These are phyloP conservation scores for Spatulosminthurus flaviceps DNA, from an alignment of 2,888 invertebrate species.

Conservation along the genomic window DNA sequence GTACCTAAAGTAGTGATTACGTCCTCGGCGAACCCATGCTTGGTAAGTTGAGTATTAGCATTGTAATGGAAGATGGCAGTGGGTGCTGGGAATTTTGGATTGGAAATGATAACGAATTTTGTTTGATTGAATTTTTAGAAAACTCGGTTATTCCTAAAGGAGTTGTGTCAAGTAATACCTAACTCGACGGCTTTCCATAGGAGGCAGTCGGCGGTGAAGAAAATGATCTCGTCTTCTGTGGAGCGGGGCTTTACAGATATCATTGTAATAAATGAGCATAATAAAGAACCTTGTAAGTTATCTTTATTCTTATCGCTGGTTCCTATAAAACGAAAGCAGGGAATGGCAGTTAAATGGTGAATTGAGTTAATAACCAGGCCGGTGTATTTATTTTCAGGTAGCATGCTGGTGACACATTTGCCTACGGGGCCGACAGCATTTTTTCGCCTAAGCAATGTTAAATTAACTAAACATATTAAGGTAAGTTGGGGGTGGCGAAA, in stretches of 20 bases:
- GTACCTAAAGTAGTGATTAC: constrained; percentile 97
- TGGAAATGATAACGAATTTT: background rate
- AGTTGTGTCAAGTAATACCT: constrained; percentile 89
- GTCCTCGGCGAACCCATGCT: constrained; percentile 88
- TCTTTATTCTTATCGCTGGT: too few species aligned
- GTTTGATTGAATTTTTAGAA: constrained; percentile 68
- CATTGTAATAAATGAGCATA: constrained; percentile 92
- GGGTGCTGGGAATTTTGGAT: background rate
- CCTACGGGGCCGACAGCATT: constrained; percentile 97
- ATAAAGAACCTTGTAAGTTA: constrained; percentile 78
- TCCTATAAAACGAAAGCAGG: too few species aligned
- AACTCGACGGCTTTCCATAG: constrained; percentile 88
- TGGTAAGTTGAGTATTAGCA: constrained; percentile 65
- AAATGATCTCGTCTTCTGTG: constrained; percentile 86
- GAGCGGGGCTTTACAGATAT: constrained; percentile 86
- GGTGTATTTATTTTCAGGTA: constrained; percentile 71
- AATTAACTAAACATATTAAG: constrained; percentile 85
- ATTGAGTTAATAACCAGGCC: too few species aligned
- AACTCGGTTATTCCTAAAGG: constrained; percentile 91
- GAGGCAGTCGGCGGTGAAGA: constrained; percentile 89
- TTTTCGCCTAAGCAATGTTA: constrained; percentile 92
- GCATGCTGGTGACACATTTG: constrained; percentile 89
- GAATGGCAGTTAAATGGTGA: too few species aligned
- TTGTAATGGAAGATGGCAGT: background rate
- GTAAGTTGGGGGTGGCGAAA: too few species aligned